A percentile compares a stretch with the other conserved stretches of the same genome.
Evolutionary conservation across 2,797 vertebrate species (phyloP).

Genomic region (Scarus forsteni): DNA sequence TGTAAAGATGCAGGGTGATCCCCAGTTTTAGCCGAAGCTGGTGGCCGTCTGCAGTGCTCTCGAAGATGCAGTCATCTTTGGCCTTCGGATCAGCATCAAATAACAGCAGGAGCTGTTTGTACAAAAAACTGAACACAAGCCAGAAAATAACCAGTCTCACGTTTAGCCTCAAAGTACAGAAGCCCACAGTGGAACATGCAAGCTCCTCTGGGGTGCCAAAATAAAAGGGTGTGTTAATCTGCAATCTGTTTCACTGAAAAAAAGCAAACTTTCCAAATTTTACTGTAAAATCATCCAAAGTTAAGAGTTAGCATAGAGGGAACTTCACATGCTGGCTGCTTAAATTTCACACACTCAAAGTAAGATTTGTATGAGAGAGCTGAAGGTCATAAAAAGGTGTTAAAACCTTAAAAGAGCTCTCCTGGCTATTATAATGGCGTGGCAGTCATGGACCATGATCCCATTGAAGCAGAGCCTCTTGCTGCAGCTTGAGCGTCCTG

Average conservation of each 20-base stretch:
- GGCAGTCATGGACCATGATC: conserved; percentile 83
- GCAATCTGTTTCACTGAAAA: too few relatives aligned
- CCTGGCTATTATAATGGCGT: conserved; percentile 80
- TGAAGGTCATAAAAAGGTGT: neutral
- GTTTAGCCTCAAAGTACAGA: conserved; percentile 13
- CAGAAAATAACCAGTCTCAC: conserved; percentile 29
- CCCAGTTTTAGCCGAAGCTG: conserved; percentile 82
- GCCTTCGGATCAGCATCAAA: conserved; percentile 73
- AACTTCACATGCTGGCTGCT: too few relatives aligned
- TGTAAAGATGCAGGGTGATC: conserved; percentile 84
- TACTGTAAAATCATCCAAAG: too few relatives aligned
- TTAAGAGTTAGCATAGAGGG: too few relatives aligned
- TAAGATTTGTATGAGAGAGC: neutral
- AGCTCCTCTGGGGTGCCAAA: neutral
- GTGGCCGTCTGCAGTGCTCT: conserved; percentile 60
- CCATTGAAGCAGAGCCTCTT: conserved; percentile 81
- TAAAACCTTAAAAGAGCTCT: conserved; percentile 83
- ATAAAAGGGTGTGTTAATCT: too few relatives aligned
- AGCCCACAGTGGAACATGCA: neutral
- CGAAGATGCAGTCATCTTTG: conserved; percentile 77
- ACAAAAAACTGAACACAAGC: conserved; percentile 80
- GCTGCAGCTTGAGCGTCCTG: conserved; percentile 75
- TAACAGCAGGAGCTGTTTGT: conserved; percentile 86
- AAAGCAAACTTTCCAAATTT: too few relatives aligned
- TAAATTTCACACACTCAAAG: neutral